Evolutionary conservation across 2,797 vertebrate genomes (phyloP).

Genomic region (Rallus crepitans): DNA sequence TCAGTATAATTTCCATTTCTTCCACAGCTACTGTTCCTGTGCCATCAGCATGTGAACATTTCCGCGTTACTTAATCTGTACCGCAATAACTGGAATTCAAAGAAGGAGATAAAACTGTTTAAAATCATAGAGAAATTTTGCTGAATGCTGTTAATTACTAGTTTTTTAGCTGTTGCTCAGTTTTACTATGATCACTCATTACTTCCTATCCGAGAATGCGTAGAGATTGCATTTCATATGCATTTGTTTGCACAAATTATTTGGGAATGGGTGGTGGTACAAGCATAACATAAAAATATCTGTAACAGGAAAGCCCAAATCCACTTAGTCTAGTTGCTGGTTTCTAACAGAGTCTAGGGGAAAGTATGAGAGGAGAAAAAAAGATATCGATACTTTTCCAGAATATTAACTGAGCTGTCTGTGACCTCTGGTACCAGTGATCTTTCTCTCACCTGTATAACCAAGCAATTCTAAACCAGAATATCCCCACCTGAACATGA

Average conservation of each 20-base stretch:
- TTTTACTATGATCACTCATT: neutral
- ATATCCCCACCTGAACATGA: neutral
- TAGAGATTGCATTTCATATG: neutral
- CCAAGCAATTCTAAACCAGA: neutral
- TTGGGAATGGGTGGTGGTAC: neutral
- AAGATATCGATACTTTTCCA: neutral
- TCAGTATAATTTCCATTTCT: slow-evolving; percentile 45
- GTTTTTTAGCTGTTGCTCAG: neutral
- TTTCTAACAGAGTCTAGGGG: neutral
- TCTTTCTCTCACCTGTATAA: neutral
- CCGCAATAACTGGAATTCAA: neutral
- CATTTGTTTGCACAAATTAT: neutral
- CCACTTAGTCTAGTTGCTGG: neutral
- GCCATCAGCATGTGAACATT: neutral
- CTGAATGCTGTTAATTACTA: neutral
- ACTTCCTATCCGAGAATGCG: neutral
- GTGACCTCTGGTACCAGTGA: neutral
- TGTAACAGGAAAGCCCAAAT: neutral
- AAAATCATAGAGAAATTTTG: neutral
- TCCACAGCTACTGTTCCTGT: neutral
- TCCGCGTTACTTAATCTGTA: neutral
- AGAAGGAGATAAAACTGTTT: neutral
- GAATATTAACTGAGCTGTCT: neutral
- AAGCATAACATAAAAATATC: neutral
- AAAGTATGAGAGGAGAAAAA: neutral